A percentile compares a stretch with the other conserved stretches of the same genome.
phyloP scores from a whole-genome alignment of 2,113 vertebrate genomes.

The Oceanites oceanicus region DNA sequence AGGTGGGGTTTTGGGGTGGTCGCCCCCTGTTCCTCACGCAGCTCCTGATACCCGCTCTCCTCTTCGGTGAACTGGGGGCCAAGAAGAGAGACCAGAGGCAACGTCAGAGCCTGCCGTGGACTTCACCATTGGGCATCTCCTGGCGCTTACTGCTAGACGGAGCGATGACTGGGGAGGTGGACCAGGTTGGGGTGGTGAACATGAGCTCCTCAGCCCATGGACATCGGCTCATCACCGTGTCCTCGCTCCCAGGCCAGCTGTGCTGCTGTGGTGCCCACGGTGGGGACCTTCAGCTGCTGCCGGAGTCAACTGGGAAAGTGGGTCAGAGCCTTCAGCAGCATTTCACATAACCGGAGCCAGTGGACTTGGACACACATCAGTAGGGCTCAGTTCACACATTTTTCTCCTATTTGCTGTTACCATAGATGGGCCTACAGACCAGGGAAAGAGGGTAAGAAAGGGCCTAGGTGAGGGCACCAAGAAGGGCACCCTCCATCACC shows the following conservation, averaged over 20 bases:
- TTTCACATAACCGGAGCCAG: background rate
- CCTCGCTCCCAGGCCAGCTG: rapidly evolving
- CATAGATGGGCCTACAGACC: background rate
- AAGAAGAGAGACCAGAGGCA: background rate
- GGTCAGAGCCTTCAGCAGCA: background rate
- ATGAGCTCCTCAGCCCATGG: rapidly evolving
- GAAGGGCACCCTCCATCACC: background rate
- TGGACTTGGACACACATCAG: rapidly evolving
- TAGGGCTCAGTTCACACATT: background rate
- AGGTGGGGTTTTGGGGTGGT: background rate
- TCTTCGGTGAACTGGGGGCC: background rate
- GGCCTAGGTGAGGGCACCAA: rapidly evolving
- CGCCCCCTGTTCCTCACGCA: rapidly evolving
- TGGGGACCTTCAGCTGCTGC: background rate
- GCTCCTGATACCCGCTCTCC: background rate
- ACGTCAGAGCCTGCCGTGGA: background rate
- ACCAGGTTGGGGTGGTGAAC: background rate
- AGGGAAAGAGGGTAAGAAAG: background rate
- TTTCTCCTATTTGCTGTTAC: rapidly evolving
- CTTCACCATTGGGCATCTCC: background rate
- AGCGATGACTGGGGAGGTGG: rapidly evolving
- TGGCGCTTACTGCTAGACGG: background rate
- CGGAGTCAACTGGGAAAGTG: background rate
- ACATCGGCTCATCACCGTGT: rapidly evolving
- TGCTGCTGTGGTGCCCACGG: background rate